Conservation (phyloP, 2,113 vertebrate species). For the Diadophis punctatus region DNA sequence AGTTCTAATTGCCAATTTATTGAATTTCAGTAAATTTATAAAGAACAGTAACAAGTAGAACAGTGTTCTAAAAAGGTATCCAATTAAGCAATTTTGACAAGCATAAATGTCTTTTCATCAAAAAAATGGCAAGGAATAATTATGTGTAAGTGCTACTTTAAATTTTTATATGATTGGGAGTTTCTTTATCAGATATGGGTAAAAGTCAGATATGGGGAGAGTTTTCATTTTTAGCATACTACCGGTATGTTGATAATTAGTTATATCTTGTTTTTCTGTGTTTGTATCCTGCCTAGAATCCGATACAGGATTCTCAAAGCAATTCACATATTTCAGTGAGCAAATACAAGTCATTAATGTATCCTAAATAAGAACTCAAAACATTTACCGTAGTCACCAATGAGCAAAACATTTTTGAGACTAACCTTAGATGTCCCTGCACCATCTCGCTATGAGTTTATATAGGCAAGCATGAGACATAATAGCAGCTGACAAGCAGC, state of each 20-base stretch:
- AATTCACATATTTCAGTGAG: background rate
- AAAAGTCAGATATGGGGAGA: background rate
- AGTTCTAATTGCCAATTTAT: constrained; percentile 1
- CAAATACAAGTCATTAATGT: background rate
- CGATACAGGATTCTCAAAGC: background rate
- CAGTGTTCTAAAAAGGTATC: background rate
- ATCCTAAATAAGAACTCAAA: background rate
- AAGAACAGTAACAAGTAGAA: background rate
- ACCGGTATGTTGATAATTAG: background rate
- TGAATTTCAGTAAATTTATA: constrained; percentile 1
- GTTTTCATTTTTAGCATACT: background rate
- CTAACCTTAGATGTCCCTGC: background rate
- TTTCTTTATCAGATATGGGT: background rate
- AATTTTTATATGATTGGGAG: background rate
- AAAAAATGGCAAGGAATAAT: background rate
- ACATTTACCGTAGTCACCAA: background rate
- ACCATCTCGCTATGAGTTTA: background rate
- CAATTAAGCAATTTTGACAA: background rate
- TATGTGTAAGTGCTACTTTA: background rate
- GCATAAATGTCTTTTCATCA: constrained; percentile 8
- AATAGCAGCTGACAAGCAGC: background rate
- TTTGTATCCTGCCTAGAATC: background rate
- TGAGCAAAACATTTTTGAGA: background rate
- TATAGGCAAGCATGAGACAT: background rate
- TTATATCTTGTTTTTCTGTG: background rate